These are phyloP conservation scores for Petroica traversi DNA, from an alignment of 2,113 vertebrate genomes.

Conservation along the genomic window DNA sequence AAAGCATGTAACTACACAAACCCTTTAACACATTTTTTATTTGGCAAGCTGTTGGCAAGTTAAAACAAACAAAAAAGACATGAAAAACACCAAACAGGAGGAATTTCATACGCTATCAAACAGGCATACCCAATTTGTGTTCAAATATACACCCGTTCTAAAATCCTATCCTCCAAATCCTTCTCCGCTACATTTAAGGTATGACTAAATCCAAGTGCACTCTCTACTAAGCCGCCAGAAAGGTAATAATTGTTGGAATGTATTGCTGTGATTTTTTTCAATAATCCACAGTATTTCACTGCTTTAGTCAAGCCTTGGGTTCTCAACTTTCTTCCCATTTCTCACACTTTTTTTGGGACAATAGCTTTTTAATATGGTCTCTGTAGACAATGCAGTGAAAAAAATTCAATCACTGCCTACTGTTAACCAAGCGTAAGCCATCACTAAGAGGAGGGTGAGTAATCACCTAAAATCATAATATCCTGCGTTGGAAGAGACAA, in stretches of 20 bases:
- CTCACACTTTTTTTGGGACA: background rate
- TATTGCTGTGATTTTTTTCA: background rate
- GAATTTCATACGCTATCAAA: background rate
- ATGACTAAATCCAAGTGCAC: background rate
- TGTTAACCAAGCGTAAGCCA: background rate
- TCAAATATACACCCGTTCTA: background rate
- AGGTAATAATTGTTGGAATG: background rate
- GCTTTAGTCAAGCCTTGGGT: background rate
- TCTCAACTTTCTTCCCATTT: background rate
- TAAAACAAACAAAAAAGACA: background rate
- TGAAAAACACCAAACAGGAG: background rate
- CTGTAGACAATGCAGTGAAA: background rate
- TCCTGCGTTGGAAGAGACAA: background rate
- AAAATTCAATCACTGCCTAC: background rate
- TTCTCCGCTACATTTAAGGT: background rate
- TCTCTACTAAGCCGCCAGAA: background rate
- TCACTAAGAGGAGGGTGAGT: background rate
- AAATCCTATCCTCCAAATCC: background rate
- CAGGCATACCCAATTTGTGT: background rate
- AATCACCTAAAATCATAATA: background rate
- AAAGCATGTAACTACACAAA: background rate
- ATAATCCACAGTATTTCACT: background rate
- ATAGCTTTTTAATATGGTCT: background rate
- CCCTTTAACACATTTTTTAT: background rate
- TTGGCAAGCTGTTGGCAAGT: background rate